These are phyloP conservation scores for Chaenocephalus aceratus DNA, from an alignment of 2,113 vertebrate genomes.

Conservation along the genomic window DNA sequence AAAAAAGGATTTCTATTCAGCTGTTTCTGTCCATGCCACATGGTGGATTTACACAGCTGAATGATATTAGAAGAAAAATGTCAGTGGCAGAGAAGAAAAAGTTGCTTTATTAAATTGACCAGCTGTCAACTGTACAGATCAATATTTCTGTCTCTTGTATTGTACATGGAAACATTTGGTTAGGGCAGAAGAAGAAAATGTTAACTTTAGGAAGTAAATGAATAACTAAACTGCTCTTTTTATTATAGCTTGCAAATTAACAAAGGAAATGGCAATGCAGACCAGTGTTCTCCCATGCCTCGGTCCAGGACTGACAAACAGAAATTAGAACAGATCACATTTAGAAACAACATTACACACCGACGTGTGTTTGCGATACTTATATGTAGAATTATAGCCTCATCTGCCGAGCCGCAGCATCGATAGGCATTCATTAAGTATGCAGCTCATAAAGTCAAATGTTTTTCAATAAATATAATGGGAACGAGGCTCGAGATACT, in stretches of 20 bases:
- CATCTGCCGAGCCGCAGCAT: slow-evolving; percentile 72
- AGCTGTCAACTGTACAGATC: slow-evolving; percentile 14
- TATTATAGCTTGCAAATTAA: slow-evolving; percentile 10
- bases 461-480: slow-evolving; percentile 85
- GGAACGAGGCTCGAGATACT: slow-evolving; percentile 78
- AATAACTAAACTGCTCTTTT: not conserved
- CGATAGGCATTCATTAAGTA: slow-evolving; percentile 79
- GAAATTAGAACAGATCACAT: slow-evolving; percentile 61
- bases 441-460: slow-evolving; percentile 84
- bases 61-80: slow-evolving; percentile 27
- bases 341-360: slow-evolving; percentile 58
- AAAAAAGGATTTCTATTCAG: slow-evolving; percentile 1
- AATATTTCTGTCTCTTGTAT: not conserved
- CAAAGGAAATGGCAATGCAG: slow-evolving; percentile 16
- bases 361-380: slow-evolving; percentile 67
- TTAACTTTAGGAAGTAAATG: slow-evolving; percentile 9
- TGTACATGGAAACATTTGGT: not conserved
- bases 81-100: not conserved
- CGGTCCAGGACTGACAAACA: slow-evolving; percentile 34
- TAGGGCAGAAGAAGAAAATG: slow-evolving; percentile 1
- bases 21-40: slow-evolving; percentile 11
- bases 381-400: slow-evolving; percentile 77
- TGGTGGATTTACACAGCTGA: slow-evolving; percentile 39
- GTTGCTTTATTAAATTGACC: slow-evolving; percentile 3
- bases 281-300: slow-evolving; percentile 20